Evolutionary conservation across 1,140 invertebrate genomes (phyloP).

Genomic region (Pemphigus obesinymphae): DNA sequence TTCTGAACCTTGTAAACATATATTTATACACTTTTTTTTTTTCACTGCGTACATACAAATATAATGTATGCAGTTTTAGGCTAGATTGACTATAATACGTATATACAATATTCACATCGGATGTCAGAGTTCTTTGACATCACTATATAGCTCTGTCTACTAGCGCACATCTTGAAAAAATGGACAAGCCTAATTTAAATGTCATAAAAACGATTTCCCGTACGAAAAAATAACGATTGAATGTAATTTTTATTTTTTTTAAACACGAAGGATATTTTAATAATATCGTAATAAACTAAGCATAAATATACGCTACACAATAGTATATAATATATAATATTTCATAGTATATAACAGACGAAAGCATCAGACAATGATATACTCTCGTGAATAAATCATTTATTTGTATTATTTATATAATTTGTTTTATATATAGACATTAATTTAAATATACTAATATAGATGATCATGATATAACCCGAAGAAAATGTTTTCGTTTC

Average conservation of each 20-base stretch:
- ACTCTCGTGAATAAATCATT: no score
- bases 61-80: neutral
- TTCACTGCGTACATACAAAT: neutral
- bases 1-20: neutral
- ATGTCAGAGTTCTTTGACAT: neutral
- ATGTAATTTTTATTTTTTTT: neutral
- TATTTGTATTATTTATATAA: no score
- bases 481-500: no score
- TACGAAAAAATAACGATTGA: neutral
- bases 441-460: no score
- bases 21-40: neutral
- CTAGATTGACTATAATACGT: neutral
- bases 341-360: no score
- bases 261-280: no score
- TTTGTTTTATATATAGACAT: no score
- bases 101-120: neutral
- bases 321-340: no score
- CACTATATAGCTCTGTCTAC: neutral
- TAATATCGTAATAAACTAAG: no score
- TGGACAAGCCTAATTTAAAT: neutral
- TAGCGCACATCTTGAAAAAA: neutral
- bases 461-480: no score
- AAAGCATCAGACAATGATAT: no score
- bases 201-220: neutral
- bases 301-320: no score